phyloP scores from a whole-genome alignment of 2,888 invertebrate species.

The Meteorus cinctellus region DNA sequence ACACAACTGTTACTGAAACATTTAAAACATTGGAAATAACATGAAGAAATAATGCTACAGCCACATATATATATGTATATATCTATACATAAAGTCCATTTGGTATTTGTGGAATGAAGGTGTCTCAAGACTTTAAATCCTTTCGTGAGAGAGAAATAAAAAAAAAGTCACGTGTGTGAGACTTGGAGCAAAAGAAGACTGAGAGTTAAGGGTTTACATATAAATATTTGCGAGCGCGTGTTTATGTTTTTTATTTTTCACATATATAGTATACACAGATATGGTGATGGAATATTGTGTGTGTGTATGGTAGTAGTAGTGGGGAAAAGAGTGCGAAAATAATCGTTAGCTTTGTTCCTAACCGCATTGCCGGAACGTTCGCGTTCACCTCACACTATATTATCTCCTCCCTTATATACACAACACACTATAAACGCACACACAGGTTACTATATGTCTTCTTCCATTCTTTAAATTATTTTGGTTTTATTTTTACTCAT shows the following conservation, averaged over 20 bases:
- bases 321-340: constrained; percentile 60
- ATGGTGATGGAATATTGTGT: constrained; percentile 31
- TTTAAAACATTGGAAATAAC: background rate
- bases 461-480: constrained; percentile 12
- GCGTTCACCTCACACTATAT: constrained; percentile 13
- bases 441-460: background rate
- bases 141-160: constrained; percentile 45
- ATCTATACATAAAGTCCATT: constrained; percentile 12
- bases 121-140: constrained; percentile 54
- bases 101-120: constrained; percentile 58
- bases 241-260: constrained; percentile 18
- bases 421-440: background rate
- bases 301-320: constrained; percentile 41
- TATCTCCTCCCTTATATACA: constrained; percentile 8
- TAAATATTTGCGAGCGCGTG: constrained; percentile 25
- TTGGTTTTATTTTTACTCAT: background rate
- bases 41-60: background rate
- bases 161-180: constrained; percentile 33
- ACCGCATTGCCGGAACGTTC: constrained; percentile 54
- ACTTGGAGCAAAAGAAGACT: constrained; percentile 35
- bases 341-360: constrained; percentile 64
- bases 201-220: constrained; percentile 10
- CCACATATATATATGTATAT: background rate
- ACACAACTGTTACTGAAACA: background rate
- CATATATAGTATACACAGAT: constrained; percentile 34